Evolutionary conservation across 2,797 vertebrate genomes (phyloP), one percentile per base, ranked within the genome.

Genomic region (Myiotriccus ornatus): DNA sequence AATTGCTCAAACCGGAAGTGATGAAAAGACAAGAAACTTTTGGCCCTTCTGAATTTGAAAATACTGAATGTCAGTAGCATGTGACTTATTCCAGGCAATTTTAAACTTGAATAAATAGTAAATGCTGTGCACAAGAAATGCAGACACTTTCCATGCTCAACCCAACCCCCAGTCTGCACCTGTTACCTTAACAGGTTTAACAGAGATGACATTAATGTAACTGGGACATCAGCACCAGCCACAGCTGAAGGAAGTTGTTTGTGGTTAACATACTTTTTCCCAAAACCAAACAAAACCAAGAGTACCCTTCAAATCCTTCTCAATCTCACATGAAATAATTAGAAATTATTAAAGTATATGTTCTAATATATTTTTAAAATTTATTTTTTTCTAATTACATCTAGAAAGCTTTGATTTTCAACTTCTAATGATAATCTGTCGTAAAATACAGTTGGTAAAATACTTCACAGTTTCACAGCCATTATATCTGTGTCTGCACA

Each of bases 201-300:
- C 16, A 87, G 24, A 27, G 32, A 12, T 67, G n/a, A 34, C 55
- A 62, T 35, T 41, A 46, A 39, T 64, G 7, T 27, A 28, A 50
- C 27, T 28, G 50, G 30, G 50, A 30, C 50, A 30, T 30, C 50
- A 78, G 41, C 34, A 77, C 6, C 30, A 82, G 19, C 14, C 8
- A 25, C 15, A 56, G 50, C 12, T 71, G 13, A 43, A 4, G 12
- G 32, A 62, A 34, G 5, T 28, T 70, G 5, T 27, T 83, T 1
- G 7, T 6, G 41, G 24, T 59, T 44, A 86, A 88, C 12, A 34
- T 2, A 22, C 1, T 23, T 22, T 44, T 60, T 62, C 22, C 30
- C 11, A 30, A 73, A 85, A 83, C 4, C 1, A 68, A 37, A 4
- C 10, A 28, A 60, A n/a, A 1, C 0, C 3, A 41, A 23, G 6